These are phyloP conservation scores for Rutpela maculata DNA, from an alignment of 2,888 invertebrate species.

Conservation along the genomic window DNA sequence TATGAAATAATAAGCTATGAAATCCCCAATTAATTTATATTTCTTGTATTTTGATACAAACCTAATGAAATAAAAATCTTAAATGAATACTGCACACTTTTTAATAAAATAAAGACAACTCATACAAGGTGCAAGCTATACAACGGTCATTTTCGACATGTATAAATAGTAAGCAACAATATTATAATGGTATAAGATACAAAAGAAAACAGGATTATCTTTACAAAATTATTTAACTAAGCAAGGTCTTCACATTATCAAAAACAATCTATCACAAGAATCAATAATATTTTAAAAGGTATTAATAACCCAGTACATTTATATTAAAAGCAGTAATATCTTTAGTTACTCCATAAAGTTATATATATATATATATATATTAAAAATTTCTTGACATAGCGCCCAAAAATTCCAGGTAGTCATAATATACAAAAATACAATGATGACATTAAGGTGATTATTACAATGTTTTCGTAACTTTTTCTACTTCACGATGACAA, in stretches of 20 bases:
- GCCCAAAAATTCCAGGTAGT: neutral
- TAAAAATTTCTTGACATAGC: slow-evolving; percentile 9
- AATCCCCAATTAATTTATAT: slow-evolving; percentile 22
- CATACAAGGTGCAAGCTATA: slow-evolving; percentile 43
- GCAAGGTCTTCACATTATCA: slow-evolving; percentile 13
- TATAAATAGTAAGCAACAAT: slow-evolving; percentile 33
- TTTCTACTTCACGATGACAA: neutral
- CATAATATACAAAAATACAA: slow-evolving; percentile 8
- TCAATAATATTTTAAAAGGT: slow-evolving; percentile 33
- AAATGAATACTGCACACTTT: slow-evolving; percentile 35
- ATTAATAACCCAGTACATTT: slow-evolving; percentile 36
- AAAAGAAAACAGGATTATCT: slow-evolving; percentile 27
- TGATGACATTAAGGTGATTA: neutral
- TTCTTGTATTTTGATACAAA: slow-evolving; percentile 35
- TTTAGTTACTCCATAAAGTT: slow-evolving; percentile 8
- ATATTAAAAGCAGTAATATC: slow-evolving; percentile 23
- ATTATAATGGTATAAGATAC: slow-evolving; percentile 11
- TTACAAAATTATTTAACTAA: slow-evolving; percentile 25
- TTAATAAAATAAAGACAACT: slow-evolving; percentile 23
- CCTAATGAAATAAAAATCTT: slow-evolving; percentile 27
- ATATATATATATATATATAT: neutral
- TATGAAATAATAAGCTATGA: neutral
- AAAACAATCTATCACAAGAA: slow-evolving; percentile 46
- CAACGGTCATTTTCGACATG: slow-evolving; percentile 27
- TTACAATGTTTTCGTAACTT: neutral